Evolutionary conservation across 2,113 vertebrate genomes (phyloP), one percentile per base, ranked within the genome.

Genomic region (Poeciliopsis turrubarensis): DNA sequence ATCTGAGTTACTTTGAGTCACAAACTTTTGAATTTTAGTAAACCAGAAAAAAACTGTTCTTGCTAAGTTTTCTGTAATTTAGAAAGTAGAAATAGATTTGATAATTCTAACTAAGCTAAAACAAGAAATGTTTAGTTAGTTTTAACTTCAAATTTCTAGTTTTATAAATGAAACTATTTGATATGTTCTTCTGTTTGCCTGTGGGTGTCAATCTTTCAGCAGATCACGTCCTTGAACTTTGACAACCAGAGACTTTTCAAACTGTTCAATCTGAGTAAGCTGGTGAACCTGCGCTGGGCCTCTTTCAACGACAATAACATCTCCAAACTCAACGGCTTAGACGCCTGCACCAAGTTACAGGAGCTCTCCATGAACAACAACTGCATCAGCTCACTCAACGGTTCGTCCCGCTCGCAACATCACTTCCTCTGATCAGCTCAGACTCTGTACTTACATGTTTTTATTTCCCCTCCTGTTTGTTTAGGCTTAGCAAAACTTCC

Each of bases 241-340:
- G 95, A 96, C 87, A 92, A 90, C 65, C 95, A 96, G 75, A 92
- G 92, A 82, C 95, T 97, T 86, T 93, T 89, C 70, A 94, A 90
- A 89, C 92, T 97, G 75, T 87, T 83, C 63, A 95, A 92, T 86
- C 89, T 96, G 75, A 94, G 94, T 74, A 94, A 95, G 73, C 41
- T 96, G 73, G 90, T 95, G 76, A 96, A 96, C 88, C 92, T 97
- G 77, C 95, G 94, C 70, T 97, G 95, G 95, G 95, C 94, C 15
- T 97, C 95, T 5, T 96, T 97, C 79, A 95, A 94, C 86, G 89
- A 96, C 83, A 98, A 96, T 68, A 89, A 94, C 68, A 93, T 97
- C 80, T 93, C 90, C 37, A 93, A 91, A 87, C 91, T 95, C 44
- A 95, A 96, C 78, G 95, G 95, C 26, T 85, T 96, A n/a, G 93